These are phyloP conservation scores for Lasioglossum marginatum DNA, from an alignment of 2,888 invertebrate species.

Conservation along the genomic window DNA sequence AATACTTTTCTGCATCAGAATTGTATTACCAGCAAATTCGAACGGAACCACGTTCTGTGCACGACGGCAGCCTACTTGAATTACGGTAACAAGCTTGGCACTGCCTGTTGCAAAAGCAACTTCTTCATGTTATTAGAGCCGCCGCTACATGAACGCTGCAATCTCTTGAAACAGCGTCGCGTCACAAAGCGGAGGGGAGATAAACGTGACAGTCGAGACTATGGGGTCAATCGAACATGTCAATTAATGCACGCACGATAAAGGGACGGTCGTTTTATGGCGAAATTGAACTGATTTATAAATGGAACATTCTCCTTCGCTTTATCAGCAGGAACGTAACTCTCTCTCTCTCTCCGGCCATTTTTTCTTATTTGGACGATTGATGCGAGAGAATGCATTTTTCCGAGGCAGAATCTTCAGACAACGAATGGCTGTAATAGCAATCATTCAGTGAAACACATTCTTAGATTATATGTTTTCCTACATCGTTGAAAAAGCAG, in stretches of 20 bases:
- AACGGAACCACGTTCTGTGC: background rate
- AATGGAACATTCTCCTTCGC: constrained; percentile 18
- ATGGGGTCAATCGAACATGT: constrained; percentile 46
- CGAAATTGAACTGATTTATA: constrained; percentile 41
- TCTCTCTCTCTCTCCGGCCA: background rate
- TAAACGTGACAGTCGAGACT: constrained; percentile 27
- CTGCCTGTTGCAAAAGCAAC: constrained; percentile 21
- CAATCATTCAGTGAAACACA: background rate
- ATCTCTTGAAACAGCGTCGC: constrained; percentile 12
- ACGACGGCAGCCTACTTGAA: background rate
- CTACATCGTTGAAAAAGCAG: too few species aligned
- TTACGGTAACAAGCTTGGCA: constrained; percentile 1
- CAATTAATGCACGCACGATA: constrained; percentile 30
- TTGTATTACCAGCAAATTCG: background rate
- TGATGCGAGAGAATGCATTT: background rate
- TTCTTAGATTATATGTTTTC: background rate
- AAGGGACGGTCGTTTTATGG: constrained; percentile 35
- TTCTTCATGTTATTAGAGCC: constrained; percentile 31
- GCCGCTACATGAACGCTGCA: background rate
- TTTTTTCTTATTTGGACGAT: background rate
- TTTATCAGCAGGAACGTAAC: background rate
- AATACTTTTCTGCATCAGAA: background rate
- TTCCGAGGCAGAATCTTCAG: background rate
- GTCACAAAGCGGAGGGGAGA: constrained; percentile 19
- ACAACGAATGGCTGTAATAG: background rate